These are phyloP conservation scores for Drosophila suzukii DNA, from an alignment of 1,140 invertebrate species.

Conservation along the genomic window DNA sequence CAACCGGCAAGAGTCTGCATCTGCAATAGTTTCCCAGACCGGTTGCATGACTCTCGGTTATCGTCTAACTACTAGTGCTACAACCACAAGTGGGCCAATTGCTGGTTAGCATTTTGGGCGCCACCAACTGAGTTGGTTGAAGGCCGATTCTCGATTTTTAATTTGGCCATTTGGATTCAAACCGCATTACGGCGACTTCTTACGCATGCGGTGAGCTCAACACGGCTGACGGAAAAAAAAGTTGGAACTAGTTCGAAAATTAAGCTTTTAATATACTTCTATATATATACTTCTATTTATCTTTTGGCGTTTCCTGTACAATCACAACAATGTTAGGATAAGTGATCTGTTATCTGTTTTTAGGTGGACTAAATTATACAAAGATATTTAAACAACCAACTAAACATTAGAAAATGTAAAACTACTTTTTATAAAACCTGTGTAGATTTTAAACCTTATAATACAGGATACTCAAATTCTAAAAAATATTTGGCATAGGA, in stretches of 20 bases:
- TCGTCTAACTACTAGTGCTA: constrained; percentile 20
- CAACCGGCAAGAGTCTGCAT: constrained; percentile 49
- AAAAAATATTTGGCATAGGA: too few species aligned
- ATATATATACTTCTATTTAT: too few species aligned
- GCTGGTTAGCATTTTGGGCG: constrained; percentile 19
- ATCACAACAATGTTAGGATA: too few species aligned
- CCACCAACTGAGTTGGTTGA: constrained; percentile 29
- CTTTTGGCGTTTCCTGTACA: too few species aligned
- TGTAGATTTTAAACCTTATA: too few species aligned
- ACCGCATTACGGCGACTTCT: constrained; percentile 18
- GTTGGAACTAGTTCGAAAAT: constrained; percentile 33
- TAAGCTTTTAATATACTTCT: background rate
- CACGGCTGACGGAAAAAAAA: background rate
- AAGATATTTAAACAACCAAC: too few species aligned
- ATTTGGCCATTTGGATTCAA: constrained; percentile 57
- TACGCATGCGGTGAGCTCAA: constrained; percentile 30
- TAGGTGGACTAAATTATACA: too few species aligned
- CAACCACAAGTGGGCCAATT: constrained; percentile 61
- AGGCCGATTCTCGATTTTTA: constrained; percentile 63
- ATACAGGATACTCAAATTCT: too few species aligned
- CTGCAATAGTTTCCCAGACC: constrained; percentile 45
- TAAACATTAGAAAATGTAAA: too few species aligned
- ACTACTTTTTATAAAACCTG: too few species aligned
- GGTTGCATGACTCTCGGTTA: constrained; percentile 58
- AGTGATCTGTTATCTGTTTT: too few species aligned